Percentiles rank a stretch among this genome's conserved stretches.
Conservation (phyloP, 2,797 vertebrate species). For the Ctenochaetus hawaiiensis region DNA sequence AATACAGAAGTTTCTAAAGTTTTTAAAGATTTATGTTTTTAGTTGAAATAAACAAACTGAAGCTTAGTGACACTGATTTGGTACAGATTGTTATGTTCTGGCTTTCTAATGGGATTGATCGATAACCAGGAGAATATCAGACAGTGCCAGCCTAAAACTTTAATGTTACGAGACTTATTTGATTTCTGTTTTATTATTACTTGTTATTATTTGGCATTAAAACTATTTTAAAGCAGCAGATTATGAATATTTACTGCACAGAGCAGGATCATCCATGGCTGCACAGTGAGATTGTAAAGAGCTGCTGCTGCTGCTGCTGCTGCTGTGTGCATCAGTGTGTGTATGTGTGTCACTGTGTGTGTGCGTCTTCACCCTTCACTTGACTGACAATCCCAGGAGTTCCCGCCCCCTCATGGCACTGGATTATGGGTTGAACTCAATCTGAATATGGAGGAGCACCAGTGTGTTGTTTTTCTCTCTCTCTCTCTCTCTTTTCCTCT, state of each 20-base stretch:
- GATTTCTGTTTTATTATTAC: no score
- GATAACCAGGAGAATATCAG: background rate
- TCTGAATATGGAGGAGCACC: conserved; percentile 67
- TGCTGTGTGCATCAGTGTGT: conserved; percentile 9
- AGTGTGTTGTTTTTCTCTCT: background rate
- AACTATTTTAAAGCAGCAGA: background rate
- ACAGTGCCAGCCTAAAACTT: background rate
- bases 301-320: background rate
- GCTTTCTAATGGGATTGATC: background rate
- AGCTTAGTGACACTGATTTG: background rate
- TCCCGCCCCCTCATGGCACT: conserved; percentile 50
- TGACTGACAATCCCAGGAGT: conserved; percentile 68
- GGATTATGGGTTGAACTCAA: conserved; percentile 76
- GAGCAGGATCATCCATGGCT: conserved; percentile 1
- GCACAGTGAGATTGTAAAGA: background rate
- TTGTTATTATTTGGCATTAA: background rate
- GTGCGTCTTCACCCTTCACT: conserved; percentile 54
- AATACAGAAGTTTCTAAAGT: background rate
- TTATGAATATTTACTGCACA: background rate
- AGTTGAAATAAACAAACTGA: no score
- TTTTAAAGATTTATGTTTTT: background rate
- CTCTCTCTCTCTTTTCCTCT: conserved; percentile 32
- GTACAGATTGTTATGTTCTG: background rate
- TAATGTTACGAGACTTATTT: background rate
- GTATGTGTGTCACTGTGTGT: conserved; percentile 3